Base-by-base conservation (phyloP, 37 sponge, comb jelly and placozoan genomes). In the Oopsacas minuta region DNA sequence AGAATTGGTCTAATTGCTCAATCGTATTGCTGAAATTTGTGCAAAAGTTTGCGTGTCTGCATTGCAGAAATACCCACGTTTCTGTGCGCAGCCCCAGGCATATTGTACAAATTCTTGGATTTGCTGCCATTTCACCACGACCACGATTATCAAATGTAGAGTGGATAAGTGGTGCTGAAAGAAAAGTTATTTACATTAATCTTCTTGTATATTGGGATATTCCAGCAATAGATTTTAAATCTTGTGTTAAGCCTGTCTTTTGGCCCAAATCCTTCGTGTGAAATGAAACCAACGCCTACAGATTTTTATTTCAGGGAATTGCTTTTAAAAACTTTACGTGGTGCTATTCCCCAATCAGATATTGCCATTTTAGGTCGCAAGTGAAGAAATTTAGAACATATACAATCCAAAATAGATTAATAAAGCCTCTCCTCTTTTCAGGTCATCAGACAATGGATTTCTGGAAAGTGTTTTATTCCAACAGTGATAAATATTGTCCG, bases 401-500 rank as follows among this genome's bases (percentile, higher is more conserved):
- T 42, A 42, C 49, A 42, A 42, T 42, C 49, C 49, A 42, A 42
- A 42, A 42, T 42, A 42, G 49, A 42, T 42, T 42, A 17, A 42
- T 42, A 42, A 42, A 42, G 49, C 49, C 49, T 42, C 49, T 42
- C 12, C 8, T 42, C 49, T 42, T 42, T 42, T 42, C 12, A 42
- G 49, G 49, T 42, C 49, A 42, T 42, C 49, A 17, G 49, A 42
- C 49, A 42, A 42, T 42, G 75, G 30, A 61, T 61, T 61, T 25
- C 75, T 25, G 75, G 75, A 25, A 61, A n/a, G 28, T 25, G 28
- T 3, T 61, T 10, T n/a, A 3, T 61, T 3, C 75, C 75, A 5
- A 61, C 75, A 61, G 75, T n/a, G 20, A 61, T 12, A 61, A 61
- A 61, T 61, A 61, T 61, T 25, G 75, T 61, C 75, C 75, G 28